Evolutionary conservation across 2,888 invertebrate species (phyloP).

Genomic region (Melikaiella ostensackeni): DNA sequence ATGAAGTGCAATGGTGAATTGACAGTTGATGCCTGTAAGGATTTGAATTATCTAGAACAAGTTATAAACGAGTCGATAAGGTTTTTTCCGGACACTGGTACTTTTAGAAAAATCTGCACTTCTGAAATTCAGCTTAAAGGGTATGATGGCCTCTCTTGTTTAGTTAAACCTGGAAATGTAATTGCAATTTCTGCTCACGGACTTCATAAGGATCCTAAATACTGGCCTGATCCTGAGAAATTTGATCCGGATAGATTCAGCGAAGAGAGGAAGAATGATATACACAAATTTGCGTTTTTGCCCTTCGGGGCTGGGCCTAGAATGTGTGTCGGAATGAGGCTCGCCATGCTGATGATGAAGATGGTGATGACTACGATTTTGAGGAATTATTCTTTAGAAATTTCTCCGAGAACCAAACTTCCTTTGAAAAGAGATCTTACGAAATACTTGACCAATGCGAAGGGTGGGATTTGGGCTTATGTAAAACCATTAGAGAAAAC

Average conservation of each 20-base stretch:
- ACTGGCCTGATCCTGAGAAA: conserved; percentile 60
- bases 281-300: conserved; percentile 58
- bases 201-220: conserved; percentile 59
- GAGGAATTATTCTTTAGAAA: conserved; percentile 55
- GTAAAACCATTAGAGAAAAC: conserved; percentile 47
- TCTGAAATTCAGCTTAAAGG: conserved; percentile 57
- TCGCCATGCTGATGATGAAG: conserved; percentile 63
- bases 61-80: conserved; percentile 73
- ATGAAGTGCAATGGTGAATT: conserved; percentile 71
- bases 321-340: conserved; percentile 65
- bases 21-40: conserved; percentile 77
- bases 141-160: conserved; percentile 60
- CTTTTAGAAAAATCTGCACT: conserved; percentile 58
- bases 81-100: conserved; percentile 39
- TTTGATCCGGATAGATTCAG: conserved; percentile 67
- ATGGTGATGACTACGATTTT: conserved; percentile 56
- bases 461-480: conserved; percentile 58
- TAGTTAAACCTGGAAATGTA: conserved; percentile 54
- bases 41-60: conserved; percentile 79
- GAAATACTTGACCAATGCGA: neutral
- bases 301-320: conserved; percentile 70
- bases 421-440: conserved; percentile 52
- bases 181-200: conserved; percentile 53
- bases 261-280: conserved; percentile 49
- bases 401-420: conserved; percentile 56